Percentiles rank a stretch among this genome's conserved stretches.
Evolutionary conservation across 2,888 invertebrate species (phyloP).

Genomic region (Pherbina coryleti): DNA sequence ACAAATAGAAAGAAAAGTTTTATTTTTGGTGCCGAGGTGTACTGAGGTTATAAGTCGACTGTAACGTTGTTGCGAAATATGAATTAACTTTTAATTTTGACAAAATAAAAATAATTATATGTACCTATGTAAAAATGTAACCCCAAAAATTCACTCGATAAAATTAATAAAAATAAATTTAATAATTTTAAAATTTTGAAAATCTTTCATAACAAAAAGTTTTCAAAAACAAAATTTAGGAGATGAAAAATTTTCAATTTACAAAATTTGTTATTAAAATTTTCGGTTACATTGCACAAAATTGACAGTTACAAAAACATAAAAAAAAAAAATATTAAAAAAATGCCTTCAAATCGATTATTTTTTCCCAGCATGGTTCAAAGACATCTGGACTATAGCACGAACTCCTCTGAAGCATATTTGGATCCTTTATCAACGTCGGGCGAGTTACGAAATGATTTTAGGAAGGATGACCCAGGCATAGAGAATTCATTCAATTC

Average conservation of each 20-base stretch:
- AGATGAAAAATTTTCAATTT: too few relatives aligned
- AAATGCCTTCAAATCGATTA: conserved; percentile 47
- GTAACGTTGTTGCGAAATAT: too few relatives aligned
- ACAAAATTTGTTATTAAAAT: conserved; percentile 9
- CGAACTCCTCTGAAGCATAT: conserved; percentile 11
- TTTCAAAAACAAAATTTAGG: conserved; percentile 15
- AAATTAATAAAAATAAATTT: not conserved
- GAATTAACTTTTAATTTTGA: too few relatives aligned
- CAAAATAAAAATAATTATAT: too few relatives aligned
- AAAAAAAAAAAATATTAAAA: conserved; percentile 22
- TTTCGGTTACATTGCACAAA: conserved; percentile 22
- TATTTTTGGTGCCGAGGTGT: too few relatives aligned
- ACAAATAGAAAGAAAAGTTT: too few relatives aligned
- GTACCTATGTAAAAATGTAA: too few relatives aligned
- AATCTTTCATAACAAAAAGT: not conserved
- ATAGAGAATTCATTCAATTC: conserved; percentile 45
- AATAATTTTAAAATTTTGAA: not conserved
- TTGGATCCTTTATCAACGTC: conserved; percentile 31
- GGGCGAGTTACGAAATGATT: not conserved
- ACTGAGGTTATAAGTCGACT: too few relatives aligned
- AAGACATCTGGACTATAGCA: conserved; percentile 30
- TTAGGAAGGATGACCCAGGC: conserved; percentile 2
- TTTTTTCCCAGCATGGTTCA: conserved; percentile 47
- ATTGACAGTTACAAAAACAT: conserved; percentile 30
- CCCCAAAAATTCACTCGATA: not conserved